These are phyloP conservation scores for Microcebus murinus DNA, from an alignment of 2,113 vertebrate genomes.

Conservation along the genomic window DNA sequence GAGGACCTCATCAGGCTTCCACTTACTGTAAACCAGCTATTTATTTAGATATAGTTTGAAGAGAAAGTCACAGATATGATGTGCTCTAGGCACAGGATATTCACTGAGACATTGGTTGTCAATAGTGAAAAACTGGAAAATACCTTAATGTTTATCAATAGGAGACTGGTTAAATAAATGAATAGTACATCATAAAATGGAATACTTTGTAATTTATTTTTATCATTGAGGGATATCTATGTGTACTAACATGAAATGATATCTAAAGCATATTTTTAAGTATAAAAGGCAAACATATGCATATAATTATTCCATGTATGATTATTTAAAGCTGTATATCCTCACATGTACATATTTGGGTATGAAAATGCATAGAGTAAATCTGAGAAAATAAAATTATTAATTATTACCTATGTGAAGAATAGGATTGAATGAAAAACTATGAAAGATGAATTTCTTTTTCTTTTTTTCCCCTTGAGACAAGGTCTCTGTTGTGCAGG, in stretches of 20 bases:
- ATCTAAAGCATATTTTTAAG: background rate
- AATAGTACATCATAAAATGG: background rate
- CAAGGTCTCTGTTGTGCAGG: too few relatives aligned
- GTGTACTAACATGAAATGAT: background rate
- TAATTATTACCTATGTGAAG: background rate
- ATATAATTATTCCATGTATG: background rate
- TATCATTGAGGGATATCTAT: background rate
- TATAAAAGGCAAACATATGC: background rate
- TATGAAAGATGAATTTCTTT: background rate
- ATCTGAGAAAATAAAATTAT: slow-evolving; percentile 20
- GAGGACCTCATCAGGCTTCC: background rate
- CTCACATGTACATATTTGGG: background rate
- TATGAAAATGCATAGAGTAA: background rate
- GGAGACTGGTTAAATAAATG: background rate
- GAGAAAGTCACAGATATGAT: background rate
- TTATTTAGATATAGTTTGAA: background rate
- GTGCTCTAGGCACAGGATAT: background rate
- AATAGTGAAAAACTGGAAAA: background rate
- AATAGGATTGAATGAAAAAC: background rate
- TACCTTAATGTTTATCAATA: background rate
- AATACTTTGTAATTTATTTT: background rate
- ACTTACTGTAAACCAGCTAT: background rate
- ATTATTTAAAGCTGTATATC: background rate
- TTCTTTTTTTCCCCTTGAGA: background rate
- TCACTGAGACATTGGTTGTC: background rate